phyloP scores from a whole-genome alignment of 1,140 invertebrate genomes.

The Batillaria attramentaria region DNA sequence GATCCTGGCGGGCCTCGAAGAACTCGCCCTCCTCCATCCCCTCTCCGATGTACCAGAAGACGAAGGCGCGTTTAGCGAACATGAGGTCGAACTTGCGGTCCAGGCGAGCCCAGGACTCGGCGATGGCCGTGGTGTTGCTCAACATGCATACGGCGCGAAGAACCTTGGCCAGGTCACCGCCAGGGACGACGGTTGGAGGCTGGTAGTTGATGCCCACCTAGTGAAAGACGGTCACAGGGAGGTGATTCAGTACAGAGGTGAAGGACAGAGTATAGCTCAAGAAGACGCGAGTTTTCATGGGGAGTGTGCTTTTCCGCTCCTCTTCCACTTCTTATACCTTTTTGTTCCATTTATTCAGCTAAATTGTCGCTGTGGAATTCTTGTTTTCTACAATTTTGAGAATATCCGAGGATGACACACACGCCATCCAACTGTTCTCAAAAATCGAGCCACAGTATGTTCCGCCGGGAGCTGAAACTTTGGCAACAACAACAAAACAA shows the following conservation, averaged over 20 bases:
- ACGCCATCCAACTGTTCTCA: too few relatives aligned
- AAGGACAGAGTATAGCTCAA: not conserved
- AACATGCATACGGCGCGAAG: constrained; percentile 52
- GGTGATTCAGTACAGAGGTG: not conserved
- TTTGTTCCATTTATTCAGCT: not conserved
- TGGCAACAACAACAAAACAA: not conserved
- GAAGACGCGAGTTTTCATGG: not conserved
- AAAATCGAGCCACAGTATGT: too few relatives aligned
- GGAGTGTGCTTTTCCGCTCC: not conserved
- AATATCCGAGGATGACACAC: too few relatives aligned
- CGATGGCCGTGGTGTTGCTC: constrained; percentile 24
- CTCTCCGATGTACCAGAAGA: constrained; percentile 70
- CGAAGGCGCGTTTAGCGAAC: constrained; percentile 78
- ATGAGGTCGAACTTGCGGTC: constrained; percentile 78
- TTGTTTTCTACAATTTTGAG: not conserved
- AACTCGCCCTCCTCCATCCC: constrained; percentile 86
- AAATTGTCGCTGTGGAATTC: not conserved
- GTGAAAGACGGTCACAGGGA: not conserved
- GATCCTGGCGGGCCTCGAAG: constrained; percentile 80
- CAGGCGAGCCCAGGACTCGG: constrained; percentile 29
- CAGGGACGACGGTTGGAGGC: constrained; percentile 29
- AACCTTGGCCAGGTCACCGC: constrained; percentile 82
- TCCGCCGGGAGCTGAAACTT: too few relatives aligned
- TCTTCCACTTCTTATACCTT: not conserved
- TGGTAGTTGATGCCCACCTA: constrained; percentile 28